Conservation (phyloP, 2,888 invertebrate species). For the Apodemia zela region DNA sequence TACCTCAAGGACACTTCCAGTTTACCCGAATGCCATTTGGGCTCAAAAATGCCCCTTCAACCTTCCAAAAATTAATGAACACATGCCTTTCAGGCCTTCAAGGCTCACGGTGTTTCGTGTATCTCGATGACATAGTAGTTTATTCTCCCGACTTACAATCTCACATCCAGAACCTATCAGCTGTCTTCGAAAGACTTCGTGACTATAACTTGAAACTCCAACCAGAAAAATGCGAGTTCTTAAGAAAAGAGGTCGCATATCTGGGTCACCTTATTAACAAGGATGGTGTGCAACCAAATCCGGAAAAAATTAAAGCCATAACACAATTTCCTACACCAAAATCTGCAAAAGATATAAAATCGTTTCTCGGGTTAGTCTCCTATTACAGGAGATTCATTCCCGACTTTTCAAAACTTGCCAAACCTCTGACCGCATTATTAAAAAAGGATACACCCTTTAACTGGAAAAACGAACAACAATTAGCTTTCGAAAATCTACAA, state of each 20-base stretch:
- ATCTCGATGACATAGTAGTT: not conserved
- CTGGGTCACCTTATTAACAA: not conserved
- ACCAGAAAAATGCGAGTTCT: not conserved
- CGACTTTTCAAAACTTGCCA: not conserved
- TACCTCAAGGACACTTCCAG: constrained; percentile 29
- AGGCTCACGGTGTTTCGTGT: not conserved
- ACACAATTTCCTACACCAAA: not conserved
- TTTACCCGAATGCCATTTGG: constrained; percentile 30
- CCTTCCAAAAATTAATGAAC: not conserved
- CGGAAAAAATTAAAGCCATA: not conserved
- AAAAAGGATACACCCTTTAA: not conserved
- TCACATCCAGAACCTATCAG: not conserved
- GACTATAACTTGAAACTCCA: not conserved
- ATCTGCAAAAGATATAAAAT: not conserved
- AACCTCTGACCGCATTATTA: not conserved
- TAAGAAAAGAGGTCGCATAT: not conserved
- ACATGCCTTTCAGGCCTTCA: not conserved
- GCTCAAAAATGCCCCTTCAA: not conserved
- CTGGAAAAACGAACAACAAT: not conserved
- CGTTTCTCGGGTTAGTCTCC: not conserved
- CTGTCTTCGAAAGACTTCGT: not conserved
- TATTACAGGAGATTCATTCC: not conserved
- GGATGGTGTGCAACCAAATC: not conserved
- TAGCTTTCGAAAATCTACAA: not conserved
- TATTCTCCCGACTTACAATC: not conserved